A percentile compares a stretch with the other conserved stretches of the same genome.
These are phyloP conservation scores for Xenopus tropicalis DNA, from an alignment of 2,113 vertebrate genomes.

Conservation along the genomic window UCB_Xtro_10.0 CM004449.2:87130501-87131000, in stretches of 20 bases:
- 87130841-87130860: conserved; percentile 34
- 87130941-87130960: conserved; percentile 6
- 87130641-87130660: too few species aligned
- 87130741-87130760: neutral
- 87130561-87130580: too few species aligned
- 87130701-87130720: too few species aligned
- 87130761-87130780: conserved; percentile 11
- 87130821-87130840: conserved; percentile 22
- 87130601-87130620: too few species aligned
- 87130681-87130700: too few species aligned
- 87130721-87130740: too few species aligned
- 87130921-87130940: conserved; percentile 8
- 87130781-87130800: conserved; percentile 30
- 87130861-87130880: conserved; percentile 23
- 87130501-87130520: too few species aligned
- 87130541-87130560: too few species aligned
- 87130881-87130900: conserved; percentile 39
- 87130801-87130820: conserved; percentile 4
- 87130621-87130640: too few species aligned
- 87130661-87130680: too few species aligned
- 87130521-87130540: too few species aligned
- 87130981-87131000: conserved; percentile 33
- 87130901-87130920: conserved; percentile 17
- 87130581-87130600: too few species aligned
- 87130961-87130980: conserved; percentile 20